Evolutionary conservation across 2,888 invertebrate species (phyloP), one percentile per base, ranked within the genome.

Genomic region (Ernsta delagoae): DNA sequence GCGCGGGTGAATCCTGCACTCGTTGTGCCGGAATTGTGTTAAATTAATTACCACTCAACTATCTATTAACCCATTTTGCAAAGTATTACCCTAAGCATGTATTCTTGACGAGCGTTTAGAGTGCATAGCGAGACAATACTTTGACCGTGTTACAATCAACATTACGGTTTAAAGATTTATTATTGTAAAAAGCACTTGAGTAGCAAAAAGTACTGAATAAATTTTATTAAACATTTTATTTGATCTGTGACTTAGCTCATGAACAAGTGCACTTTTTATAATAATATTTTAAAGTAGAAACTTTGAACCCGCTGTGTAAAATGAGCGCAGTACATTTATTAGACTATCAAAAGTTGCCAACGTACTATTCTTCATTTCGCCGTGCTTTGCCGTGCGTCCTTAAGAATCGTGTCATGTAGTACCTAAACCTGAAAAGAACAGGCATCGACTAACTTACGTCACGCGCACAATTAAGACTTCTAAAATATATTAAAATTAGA

Each of bases 1-100:
- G 87, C 84, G 86, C 83, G 85, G 83, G 83, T 82, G 82, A 79
- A 79, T 76, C 72, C 73, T 67, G 72, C 71, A 75, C 72, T 76
- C 77, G 71, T 75, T 71, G 72, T 75, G 75, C 73, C 74, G 75
- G 70, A 72, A 39, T 62, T 59, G 8, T 24, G 24, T 24, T 24
- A 24, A 48, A n/a, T 12, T 9, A 11, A 39, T 39, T 60, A 57
- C 57, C 45, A 56, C 43, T 61, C 56, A 24, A 56, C 24, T 24
- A 43, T 59, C 31, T 48, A 68, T 68, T 62, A 62, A 5, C 68
- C 16, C 57, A 41, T 57, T 5, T 39, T 24, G 57, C 62, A 68
- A 63, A 63, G 68, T 68, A 45, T 59, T 59, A 16, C 41, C 56
- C 11, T 12, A 16, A 48, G 16, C 34, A 12, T 59, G 31, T 39